Evolutionary conservation across 2,888 invertebrate species (phyloP), one percentile per base, ranked within the genome.

Genomic region (Mongoloraphidia duomilia): DNA sequence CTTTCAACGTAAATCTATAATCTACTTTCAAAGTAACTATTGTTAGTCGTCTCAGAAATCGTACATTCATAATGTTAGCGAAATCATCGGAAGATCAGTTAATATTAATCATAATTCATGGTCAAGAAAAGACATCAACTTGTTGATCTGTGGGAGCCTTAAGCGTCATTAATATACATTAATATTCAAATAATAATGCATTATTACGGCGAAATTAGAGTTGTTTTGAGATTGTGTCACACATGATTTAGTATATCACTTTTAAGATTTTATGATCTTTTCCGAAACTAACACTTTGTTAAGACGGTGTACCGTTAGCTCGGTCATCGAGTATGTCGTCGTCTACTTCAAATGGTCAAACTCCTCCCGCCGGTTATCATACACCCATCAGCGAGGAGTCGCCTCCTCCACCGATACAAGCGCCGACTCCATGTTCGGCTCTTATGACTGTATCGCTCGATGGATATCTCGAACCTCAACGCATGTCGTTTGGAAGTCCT

Each of bases 401-500:
- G 13, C 58, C 59, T 9, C 72, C 77, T 17, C 73, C 76, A 6
- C 70, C 73, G 34, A 67, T 75, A 36, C 71, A 75, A 54, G 65
- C 59, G 55, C 83, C 86, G 0, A 86, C 90, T 0, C 89, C 90
- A 0, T 87, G 84, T 52, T 89, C 90, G 0, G 90, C 88, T 1
- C 76, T 86, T 8, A 81, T 86, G 76, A 87, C 90, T 0, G 81
- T 86, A 8, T 86, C 88, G 2, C 75, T 89, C 34, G 91, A 91
- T 56, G 89, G 84, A 17, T 92, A 89, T 61, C 72, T 91, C 55
- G 91, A 92, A 60, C 86, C 87, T 1, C 81, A 84, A 33, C 76
- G 87, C 44, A 82, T 90, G 57, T 89, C 88, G 0, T 81, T 88
- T 65, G 80, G 81, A 58, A 85, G 86, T 8, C 84, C 86, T 10